Conservation (phyloP, 2,888 invertebrate genomes). For the Cremastinae sp. region DNA sequence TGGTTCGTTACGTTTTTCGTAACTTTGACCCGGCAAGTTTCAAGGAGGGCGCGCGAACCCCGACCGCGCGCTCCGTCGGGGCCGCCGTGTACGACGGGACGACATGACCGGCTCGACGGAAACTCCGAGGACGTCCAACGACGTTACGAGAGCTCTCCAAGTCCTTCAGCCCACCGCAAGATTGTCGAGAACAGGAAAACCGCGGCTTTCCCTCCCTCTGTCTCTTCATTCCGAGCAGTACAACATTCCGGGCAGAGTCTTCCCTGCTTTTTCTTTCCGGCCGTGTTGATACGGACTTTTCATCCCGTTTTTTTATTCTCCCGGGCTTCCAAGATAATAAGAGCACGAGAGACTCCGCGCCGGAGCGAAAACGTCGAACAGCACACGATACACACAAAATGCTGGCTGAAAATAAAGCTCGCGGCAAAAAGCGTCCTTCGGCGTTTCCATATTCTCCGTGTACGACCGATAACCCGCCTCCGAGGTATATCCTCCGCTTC, state of each 20-base stretch:
- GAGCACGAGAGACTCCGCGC: too few species aligned
- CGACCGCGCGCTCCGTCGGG: background rate
- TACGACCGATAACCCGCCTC: too few species aligned
- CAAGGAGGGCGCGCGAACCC: slow-evolving; percentile 1
- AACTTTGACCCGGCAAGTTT: slow-evolving; percentile 41
- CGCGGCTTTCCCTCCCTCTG: background rate
- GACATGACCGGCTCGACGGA: background rate
- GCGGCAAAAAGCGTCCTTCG: too few species aligned
- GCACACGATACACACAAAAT: too few species aligned
- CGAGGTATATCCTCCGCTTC: too few species aligned
- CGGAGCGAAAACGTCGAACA: too few species aligned
- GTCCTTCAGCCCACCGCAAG: slow-evolving; percentile 38
- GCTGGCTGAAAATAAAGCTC: too few species aligned
- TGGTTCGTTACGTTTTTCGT: slow-evolving; percentile 62
- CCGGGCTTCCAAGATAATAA: too few species aligned
- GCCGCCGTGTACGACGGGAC: too few species aligned
- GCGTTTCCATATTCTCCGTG: too few species aligned
- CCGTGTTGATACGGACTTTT: background rate
- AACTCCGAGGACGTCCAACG: slow-evolving; percentile 18
- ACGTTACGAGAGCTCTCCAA: slow-evolving; percentile 38
- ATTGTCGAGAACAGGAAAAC: slow-evolving; percentile 28
- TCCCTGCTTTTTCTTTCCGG: background rate
- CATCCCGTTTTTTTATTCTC: background rate
- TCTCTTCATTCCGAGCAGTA: background rate
- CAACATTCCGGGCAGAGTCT: background rate